These are phyloP conservation scores for Cheilosia grossa DNA, from an alignment of 2,888 invertebrate genomes.

Conservation along the genomic window DNA sequence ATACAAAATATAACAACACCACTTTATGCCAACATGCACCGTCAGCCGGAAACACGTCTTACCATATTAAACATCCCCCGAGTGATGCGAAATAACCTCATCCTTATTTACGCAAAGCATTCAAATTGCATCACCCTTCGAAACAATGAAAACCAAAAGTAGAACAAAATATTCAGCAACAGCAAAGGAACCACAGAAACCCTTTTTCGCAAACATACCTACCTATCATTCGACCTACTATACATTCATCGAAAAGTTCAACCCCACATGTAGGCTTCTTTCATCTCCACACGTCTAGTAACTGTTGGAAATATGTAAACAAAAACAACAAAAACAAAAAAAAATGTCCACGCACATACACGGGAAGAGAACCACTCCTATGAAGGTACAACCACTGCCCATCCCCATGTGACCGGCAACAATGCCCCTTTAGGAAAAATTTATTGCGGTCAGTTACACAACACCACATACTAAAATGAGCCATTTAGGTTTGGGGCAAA, in stretches of 20 bases:
- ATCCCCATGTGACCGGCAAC: constrained; percentile 27
- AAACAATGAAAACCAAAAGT: constrained; percentile 24
- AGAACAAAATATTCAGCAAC: constrained; percentile 17
- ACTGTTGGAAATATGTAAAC: constrained; percentile 47
- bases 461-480: constrained; percentile 50
- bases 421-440: constrained; percentile 54
- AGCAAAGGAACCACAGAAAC: constrained; percentile 43
- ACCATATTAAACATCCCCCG: constrained; percentile 19
- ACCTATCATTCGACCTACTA: not conserved
- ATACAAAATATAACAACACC: constrained; percentile 16
- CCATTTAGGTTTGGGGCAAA: constrained; percentile 50
- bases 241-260: constrained; percentile 23
- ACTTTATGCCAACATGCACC: constrained; percentile 25
- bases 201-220: not conserved
- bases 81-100: constrained; percentile 25
- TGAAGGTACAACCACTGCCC: constrained; percentile 6
- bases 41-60: constrained; percentile 45
- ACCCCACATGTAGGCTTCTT: constrained; percentile 5
- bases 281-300: constrained; percentile 46
- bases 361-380: constrained; percentile 15
- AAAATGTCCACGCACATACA: constrained; percentile 45
- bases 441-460: constrained; percentile 68
- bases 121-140: constrained; percentile 22
- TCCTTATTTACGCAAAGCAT: constrained; percentile 31
- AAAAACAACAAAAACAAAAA: not conserved